A percentile compares a stretch with the other conserved stretches of the same genome.
Conservation (phyloP, 2,888 invertebrate genomes). For the Pterobdella sp. region DNA sequence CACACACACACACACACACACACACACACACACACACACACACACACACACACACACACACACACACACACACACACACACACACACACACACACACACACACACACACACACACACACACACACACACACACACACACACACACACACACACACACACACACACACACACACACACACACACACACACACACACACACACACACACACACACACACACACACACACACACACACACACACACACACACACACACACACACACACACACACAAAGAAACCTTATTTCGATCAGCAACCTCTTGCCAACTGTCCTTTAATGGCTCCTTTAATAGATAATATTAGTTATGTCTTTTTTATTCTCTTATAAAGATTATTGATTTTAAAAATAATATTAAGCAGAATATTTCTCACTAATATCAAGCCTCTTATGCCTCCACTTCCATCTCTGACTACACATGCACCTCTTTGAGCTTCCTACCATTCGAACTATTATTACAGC, state of each 20-base stretch:
- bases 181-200: constrained; percentile 15
- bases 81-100: constrained; percentile 16
- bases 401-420: too few relatives aligned
- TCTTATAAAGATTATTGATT: too few relatives aligned
- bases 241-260: constrained; percentile 16
- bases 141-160: constrained; percentile 16
- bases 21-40: constrained; percentile 16
- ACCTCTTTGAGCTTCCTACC: too few relatives aligned
- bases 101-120: constrained; percentile 16
- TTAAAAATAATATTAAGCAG: too few relatives aligned
- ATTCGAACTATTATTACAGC: too few relatives aligned
- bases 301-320: too few relatives aligned
- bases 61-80: constrained; percentile 14
- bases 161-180: constrained; percentile 16
- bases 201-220: constrained; percentile 16
- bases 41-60: constrained; percentile 16
- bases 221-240: constrained; percentile 16
- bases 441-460: too few relatives aligned
- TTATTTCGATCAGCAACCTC: too few relatives aligned
- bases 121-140: constrained; percentile 16
- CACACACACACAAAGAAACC: constrained; percentile 10
- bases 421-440: too few relatives aligned
- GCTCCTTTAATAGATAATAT: too few relatives aligned
- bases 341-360: too few relatives aligned
- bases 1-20: constrained; percentile 16